Conservation (phyloP, 2,888 invertebrate species). For the Tryphoninae sp. region DNA sequence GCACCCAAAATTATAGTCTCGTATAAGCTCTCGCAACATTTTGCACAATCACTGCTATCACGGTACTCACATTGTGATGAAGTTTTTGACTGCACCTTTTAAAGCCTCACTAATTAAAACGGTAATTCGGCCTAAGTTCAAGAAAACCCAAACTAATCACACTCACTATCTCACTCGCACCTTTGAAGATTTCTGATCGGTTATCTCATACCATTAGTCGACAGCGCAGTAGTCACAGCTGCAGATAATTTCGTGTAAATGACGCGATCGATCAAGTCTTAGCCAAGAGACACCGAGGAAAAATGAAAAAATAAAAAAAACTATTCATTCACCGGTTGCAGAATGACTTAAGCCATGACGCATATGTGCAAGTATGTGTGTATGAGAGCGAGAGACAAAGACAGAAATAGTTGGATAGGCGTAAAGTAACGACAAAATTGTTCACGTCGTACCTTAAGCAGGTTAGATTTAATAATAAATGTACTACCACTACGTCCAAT, state of each 20-base stretch:
- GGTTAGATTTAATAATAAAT: too few relatives aligned
- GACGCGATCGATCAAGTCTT: background rate
- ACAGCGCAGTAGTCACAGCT: background rate
- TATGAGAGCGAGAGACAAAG: background rate
- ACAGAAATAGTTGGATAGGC: background rate
- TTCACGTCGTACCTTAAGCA: too few relatives aligned
- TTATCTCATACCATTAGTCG: background rate
- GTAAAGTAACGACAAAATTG: too few relatives aligned
- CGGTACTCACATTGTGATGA: background rate
- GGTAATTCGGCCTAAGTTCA: background rate
- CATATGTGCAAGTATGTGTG: background rate
- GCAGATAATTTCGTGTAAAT: background rate
- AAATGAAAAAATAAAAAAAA: background rate
- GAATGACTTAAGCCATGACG: background rate
- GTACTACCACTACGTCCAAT: background rate
- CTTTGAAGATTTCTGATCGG: background rate
- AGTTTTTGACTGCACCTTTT: background rate
- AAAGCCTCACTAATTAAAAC: background rate
- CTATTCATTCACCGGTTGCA: background rate
- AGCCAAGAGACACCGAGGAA: background rate
- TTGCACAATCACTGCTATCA: background rate
- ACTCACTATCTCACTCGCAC: background rate
- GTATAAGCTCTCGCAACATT: background rate
- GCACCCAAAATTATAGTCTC: background rate
- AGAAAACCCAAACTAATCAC: background rate